Evolutionary conservation across 1,140 invertebrate genomes (phyloP), one percentile per base, ranked within the genome.

Genomic region (Monochamus saltuarius): DNA sequence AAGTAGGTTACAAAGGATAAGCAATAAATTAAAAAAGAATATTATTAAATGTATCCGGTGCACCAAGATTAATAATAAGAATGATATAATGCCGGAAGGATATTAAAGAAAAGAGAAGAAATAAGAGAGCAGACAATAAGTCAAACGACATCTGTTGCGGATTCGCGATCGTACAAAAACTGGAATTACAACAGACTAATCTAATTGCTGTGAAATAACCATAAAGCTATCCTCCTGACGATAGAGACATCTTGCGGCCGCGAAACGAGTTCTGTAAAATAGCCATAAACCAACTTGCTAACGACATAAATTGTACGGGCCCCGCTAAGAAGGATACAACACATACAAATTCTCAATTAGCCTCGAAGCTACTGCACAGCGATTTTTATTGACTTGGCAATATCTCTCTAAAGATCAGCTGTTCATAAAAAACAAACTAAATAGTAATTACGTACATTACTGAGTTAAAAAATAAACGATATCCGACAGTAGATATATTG

Each of bases 231-330:
- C 70, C 68, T 66, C 64, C 57, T 59, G 72, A 71, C 67, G 72
- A 74, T 74, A 72, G 71, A 74, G 72, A 74, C 72, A 74, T 74
- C 72, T 74, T 73, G 70, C 65, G 72, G 72, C 64, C 67, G 71
- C 60, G 57, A 64, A 73, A 74, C 66, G 65, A 71, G 69, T 71
- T 72, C 62, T 65, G 55, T 53, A 65, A 68, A 69, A 67, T 61
- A 62, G 72, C 66, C 71, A 70, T 74, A 74, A 74, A 74, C 67
- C 72, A 74, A 70, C 61, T 67, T 67, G 65, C 49, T 64, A 66
- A 67, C 59, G 64, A 62, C 69, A 71, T 73, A 73, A 73, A 73
- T 73, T 68, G 65, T 61, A 42, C 50, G 34, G 40, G 64, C 43
- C 63, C 62, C 62, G 68, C 64, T 64, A 56, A 64, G 61, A 68